Percentiles rank a stretch among this genome's conserved stretches.
These are phyloP conservation scores for Mycetomoellerius zeteki DNA, from an alignment of 1,140 invertebrate genomes.

Conservation along the genomic window DNA sequence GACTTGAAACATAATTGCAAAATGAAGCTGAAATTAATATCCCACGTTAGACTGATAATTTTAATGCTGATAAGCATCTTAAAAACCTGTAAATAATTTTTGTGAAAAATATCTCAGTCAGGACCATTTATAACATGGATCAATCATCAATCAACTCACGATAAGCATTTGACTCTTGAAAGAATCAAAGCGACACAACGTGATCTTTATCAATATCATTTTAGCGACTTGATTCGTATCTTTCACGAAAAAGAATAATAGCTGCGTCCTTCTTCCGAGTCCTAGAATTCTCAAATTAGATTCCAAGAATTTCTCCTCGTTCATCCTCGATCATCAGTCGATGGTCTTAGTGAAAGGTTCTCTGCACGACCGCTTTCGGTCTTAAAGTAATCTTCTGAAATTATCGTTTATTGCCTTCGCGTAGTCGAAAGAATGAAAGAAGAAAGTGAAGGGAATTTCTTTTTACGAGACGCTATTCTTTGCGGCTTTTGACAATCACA, in stretches of 20 bases:
- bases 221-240: background rate
- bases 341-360: slow-evolving; percentile 66
- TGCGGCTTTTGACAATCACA: slow-evolving; percentile 33
- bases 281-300: slow-evolving; percentile 38
- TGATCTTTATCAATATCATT: background rate
- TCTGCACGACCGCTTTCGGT: slow-evolving; percentile 49
- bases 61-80: too few species aligned
- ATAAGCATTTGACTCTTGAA: background rate
- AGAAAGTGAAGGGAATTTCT: slow-evolving; percentile 54
- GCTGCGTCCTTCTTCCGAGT: slow-evolving; percentile 15
- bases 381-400: slow-evolving; percentile 51
- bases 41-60: too few species aligned
- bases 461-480: slow-evolving; percentile 30
- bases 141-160: background rate
- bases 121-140: too few species aligned
- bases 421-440: slow-evolving; percentile 15
- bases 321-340: slow-evolving; percentile 41
- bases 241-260: background rate
- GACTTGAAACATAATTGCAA: too few species aligned
- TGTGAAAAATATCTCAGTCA: too few species aligned
- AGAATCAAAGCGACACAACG: background rate
- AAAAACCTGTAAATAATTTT: too few species aligned
- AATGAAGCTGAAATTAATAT: too few species aligned
- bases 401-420: slow-evolving; percentile 65
- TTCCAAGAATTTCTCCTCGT: slow-evolving; percentile 53